Conservation (phyloP, 2,797 vertebrate genomes). For the Phaenicophaeus curvirostris region DNA sequence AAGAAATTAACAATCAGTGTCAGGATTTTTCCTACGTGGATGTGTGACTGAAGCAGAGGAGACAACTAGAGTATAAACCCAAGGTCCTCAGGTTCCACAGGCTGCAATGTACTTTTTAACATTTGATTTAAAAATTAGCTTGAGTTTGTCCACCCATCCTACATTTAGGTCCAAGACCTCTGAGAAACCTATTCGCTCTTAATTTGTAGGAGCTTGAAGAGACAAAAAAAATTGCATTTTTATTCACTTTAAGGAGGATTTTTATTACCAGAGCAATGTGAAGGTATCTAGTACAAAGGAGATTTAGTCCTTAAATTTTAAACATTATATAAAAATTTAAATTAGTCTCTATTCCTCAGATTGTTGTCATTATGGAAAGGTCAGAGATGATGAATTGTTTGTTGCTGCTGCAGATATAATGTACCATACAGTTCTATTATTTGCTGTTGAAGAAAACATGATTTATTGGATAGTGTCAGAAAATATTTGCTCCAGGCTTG, state of each 20-base stretch:
- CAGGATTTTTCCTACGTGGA: neutral
- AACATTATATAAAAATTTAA: conserved; percentile 71
- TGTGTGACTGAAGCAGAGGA: neutral
- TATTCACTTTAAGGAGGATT: neutral
- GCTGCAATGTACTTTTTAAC: neutral
- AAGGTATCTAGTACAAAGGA: neutral
- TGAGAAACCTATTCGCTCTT: neutral
- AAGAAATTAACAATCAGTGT: neutral
- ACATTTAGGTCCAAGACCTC: neutral
- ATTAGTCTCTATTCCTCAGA: conserved; percentile 62
- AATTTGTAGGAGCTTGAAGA: neutral
- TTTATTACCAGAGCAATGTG: neutral
- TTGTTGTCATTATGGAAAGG: conserved; percentile 69
- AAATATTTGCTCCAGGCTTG: conserved; percentile 65
- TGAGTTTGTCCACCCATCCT: neutral
- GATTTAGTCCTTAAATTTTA: conserved; percentile 61
- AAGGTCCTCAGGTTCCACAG: neutral
- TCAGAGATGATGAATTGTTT: conserved; percentile 73
- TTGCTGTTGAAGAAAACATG: conserved; percentile 68
- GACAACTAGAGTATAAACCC: neutral
- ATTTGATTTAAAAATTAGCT: neutral
- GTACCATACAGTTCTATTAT: conserved; percentile 67
- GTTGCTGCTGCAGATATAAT: conserved; percentile 69
- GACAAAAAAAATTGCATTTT: neutral
- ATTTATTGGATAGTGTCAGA: conserved; percentile 66